Percentiles rank a stretch among this genome's conserved stretches.
These are phyloP conservation scores for Ctenochaetus hawaiiensis DNA, from an alignment of 2,797 vertebrate genomes.

Conservation along the genomic window DNA sequence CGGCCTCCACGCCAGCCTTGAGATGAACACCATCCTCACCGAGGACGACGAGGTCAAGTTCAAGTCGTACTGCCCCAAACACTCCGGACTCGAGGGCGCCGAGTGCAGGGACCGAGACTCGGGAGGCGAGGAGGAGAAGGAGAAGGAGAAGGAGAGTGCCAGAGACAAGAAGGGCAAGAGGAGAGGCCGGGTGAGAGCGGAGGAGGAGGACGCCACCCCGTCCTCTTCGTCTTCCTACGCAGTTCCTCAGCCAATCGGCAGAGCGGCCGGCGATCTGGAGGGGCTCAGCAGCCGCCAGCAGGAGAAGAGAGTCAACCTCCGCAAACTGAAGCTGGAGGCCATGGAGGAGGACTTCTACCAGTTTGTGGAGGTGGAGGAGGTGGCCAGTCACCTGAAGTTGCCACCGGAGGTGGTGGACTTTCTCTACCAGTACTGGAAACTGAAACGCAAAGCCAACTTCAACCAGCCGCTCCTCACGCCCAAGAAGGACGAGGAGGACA, in stretches of 20 bases:
- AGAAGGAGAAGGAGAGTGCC: slow-evolving; percentile 64
- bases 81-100: slow-evolving; percentile 85
- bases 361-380: slow-evolving; percentile 89
- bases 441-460: slow-evolving; percentile 95
- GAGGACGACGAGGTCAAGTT: slow-evolving; percentile 98
- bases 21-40: slow-evolving; percentile 96
- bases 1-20: slow-evolving; percentile 90
- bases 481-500: slow-evolving; percentile 97
- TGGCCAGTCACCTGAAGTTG: slow-evolving; percentile 87
- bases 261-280: slow-evolving; percentile 10
- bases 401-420: slow-evolving; percentile 90
- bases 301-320: slow-evolving; percentile 89
- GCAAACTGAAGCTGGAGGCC: slow-evolving; percentile 95
- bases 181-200: slow-evolving; percentile 72
- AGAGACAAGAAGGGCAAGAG: slow-evolving; percentile 67
- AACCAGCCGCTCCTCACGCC: slow-evolving; percentile 96
- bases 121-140: slow-evolving; percentile 50
- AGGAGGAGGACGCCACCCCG: slow-evolving; percentile 65
- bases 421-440: slow-evolving; percentile 97
- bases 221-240: slow-evolving; percentile 23
- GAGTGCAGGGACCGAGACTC: slow-evolving; percentile 66
- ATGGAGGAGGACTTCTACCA: slow-evolving; percentile 95
- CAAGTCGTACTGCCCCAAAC: slow-evolving; percentile 96
- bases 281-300: slow-evolving; percentile 79
- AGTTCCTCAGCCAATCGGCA: slow-evolving; percentile 47